Evolutionary conservation across 2,113 vertebrate genomes (phyloP), one percentile per base, ranked within the genome.

Genomic region (Paracanthobrama guichenoti): DNA sequence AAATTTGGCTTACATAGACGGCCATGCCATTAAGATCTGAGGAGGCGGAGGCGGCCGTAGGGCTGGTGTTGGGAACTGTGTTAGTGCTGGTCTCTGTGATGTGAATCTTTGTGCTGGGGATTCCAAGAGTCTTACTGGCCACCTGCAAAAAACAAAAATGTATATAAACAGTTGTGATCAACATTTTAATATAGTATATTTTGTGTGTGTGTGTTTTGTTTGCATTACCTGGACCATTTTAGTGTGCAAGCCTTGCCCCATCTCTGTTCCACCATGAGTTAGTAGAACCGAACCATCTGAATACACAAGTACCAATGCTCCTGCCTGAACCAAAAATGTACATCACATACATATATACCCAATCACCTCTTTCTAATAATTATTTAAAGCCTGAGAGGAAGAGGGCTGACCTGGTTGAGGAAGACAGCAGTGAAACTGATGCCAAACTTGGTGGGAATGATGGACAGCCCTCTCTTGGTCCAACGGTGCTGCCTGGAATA

Each of bases 231-330:
- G 98, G 59, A 98, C 91, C 97, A 99, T 99, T 93, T 99, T 99
- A 81, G 98, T 99, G 89, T 99, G 97, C 28, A 99, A 95, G 2
- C 98, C 98, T 89, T 99, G 97, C 50, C 98, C 98, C 98, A 99
- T 99, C 89, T 99, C 98, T 2, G 96, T 96, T 16, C 98, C 98
- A 0, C 97, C 98, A 0, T 99, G 98, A 2, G 95, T 96, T 83
- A 99, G 85, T 81, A 99, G 88, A 57, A 99, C 98, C 0, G 98
- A 98, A 11, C 98, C 98, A 55, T 99, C 98, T 1, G 94, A 97
- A 84, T 99, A 99, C 69, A 99, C 94, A 0, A 97, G 98, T 69
- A 96, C 77, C 90, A 99, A 91, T 28, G 98, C 98, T 59, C 98
- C 98, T 18, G 94, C 97, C 98, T 99, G 48, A 1, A 86, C 82